These are phyloP conservation scores for Falco cherrug DNA, from an alignment of 2,797 vertebrate species.

Conservation along the genomic window DNA sequence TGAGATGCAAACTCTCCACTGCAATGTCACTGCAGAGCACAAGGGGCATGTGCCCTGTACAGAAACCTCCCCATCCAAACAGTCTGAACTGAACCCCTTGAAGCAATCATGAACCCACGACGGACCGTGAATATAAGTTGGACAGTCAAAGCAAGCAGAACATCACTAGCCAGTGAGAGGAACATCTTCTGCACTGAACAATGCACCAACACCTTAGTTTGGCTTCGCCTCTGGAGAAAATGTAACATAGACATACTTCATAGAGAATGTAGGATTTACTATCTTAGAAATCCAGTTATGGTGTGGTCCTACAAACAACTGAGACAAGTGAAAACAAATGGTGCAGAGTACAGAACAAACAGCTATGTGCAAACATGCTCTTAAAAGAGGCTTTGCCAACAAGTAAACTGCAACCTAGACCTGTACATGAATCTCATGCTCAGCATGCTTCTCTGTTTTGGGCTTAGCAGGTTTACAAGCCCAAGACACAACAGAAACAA, in stretches of 20 bases:
- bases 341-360: neutral
- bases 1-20: neutral
- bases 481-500: neutral
- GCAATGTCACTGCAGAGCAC: fast-evolving
- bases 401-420: neutral
- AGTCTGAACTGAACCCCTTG: fast-evolving
- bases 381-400: neutral
- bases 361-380: neutral
- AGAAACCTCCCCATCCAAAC: neutral
- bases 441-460: neutral
- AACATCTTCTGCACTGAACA: neutral
- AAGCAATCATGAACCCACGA: fast-evolving
- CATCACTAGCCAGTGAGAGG: neutral
- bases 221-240: too few species aligned
- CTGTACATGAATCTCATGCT: neutral
- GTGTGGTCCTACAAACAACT: neutral
- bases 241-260: too few species aligned
- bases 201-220: neutral
- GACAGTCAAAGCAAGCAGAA: neutral
- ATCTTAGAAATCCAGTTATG: neutral
- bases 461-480: neutral
- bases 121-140: neutral
- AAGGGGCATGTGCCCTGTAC: neutral
- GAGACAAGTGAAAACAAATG: neutral
- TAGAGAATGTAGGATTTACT: too few species aligned